Percentiles rank a stretch among this genome's conserved stretches.
Evolutionary conservation across 2,113 vertebrate species (phyloP).

Genomic region (Gallinago jamesoni): DNA sequence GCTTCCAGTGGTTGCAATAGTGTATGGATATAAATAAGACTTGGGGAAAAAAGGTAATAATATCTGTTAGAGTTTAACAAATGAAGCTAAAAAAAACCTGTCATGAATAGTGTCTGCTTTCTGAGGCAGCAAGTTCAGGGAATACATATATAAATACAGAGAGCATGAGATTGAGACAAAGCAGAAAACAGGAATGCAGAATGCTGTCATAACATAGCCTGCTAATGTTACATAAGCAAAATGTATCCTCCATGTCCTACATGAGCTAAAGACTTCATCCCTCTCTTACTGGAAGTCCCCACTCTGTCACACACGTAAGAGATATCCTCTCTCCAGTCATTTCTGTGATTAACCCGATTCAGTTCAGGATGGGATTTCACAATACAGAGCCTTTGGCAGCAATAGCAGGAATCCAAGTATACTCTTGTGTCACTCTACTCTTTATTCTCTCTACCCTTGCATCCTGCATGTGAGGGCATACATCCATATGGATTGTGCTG

Average conservation of each 20-base stretch:
- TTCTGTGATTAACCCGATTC: not conserved
- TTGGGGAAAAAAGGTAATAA: not conserved
- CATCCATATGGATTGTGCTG: not conserved
- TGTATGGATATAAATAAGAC: not conserved
- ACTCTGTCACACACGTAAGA: not conserved
- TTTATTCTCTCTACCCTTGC: not conserved
- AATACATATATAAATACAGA: not conserved
- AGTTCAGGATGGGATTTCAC: not conserved
- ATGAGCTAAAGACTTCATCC: not conserved
- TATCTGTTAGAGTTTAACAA: not conserved
- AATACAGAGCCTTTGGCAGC: not conserved
- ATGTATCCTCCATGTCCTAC: not conserved
- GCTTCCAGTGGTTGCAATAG: not conserved
- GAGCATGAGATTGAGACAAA: not conserved
- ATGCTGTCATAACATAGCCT: not conserved
- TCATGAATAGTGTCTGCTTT: not conserved
- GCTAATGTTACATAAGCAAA: conserved; percentile 9
- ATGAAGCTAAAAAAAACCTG: not conserved
- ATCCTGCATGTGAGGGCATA: not conserved
- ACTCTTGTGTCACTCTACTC: not conserved
- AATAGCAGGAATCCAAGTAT: not conserved
- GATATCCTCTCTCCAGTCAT: not conserved
- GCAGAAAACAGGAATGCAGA: not conserved
- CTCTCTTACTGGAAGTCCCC: not conserved
- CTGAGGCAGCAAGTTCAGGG: not conserved